These are phyloP conservation scores for Pegoplata infirma DNA, from an alignment of 2,888 invertebrate species.

Conservation along the genomic window DNA sequence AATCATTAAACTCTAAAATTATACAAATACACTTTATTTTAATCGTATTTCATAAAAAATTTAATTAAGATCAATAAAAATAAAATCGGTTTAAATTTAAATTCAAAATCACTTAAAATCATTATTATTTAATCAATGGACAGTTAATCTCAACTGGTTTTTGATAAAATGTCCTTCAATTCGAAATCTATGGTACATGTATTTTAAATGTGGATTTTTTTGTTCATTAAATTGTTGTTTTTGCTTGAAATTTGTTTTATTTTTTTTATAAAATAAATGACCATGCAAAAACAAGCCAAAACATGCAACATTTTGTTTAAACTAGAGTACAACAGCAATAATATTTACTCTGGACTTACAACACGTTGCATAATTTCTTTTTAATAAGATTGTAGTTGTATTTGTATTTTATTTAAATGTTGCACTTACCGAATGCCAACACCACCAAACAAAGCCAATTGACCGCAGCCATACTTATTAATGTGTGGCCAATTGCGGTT, in stretches of 20 bases:
- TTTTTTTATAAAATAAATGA: not conserved
- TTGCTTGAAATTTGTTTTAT: not conserved
- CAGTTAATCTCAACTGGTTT: too few relatives aligned
- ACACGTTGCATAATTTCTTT: conserved; percentile 32
- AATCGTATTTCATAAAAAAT: too few relatives aligned
- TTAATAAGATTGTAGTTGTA: conserved; percentile 27
- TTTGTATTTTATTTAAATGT: too few relatives aligned
- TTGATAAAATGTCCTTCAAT: conserved; percentile 27
- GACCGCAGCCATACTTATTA: conserved; percentile 60
- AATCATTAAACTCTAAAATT: too few relatives aligned
- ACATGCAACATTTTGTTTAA: not conserved
- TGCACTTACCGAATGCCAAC: conserved; percentile 64
- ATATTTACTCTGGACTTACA: not conserved
- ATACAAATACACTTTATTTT: too few relatives aligned
- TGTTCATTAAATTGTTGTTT: not conserved
- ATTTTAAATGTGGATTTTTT: not conserved
- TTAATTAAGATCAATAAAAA: not conserved
- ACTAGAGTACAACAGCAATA: not conserved
- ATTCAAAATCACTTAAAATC: not conserved
- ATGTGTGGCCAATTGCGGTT: conserved; percentile 35
- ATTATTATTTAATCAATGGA: not conserved
- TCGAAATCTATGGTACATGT: not conserved
- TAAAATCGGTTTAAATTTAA: not conserved
- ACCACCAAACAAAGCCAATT: conserved; percentile 61
- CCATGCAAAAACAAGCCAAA: not conserved